phyloP scores from a whole-genome alignment of 2,113 vertebrate genomes.

The Felis chaus region DNA sequence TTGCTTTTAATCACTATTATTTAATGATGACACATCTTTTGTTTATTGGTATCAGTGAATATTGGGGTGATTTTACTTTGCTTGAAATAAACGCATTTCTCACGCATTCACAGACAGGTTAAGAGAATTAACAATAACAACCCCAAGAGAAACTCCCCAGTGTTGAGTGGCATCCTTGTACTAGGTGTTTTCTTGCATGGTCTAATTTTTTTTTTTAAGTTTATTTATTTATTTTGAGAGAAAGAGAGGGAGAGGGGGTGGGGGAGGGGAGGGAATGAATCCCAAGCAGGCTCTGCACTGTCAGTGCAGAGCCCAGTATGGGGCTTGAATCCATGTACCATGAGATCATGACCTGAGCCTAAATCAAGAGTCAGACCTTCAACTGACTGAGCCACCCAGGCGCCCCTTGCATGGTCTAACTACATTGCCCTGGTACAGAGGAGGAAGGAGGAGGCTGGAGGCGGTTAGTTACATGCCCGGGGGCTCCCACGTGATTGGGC shows the following conservation, averaged over 20 bases:
- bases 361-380: too few species aligned
- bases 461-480: not conserved
- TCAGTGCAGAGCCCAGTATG: too few species aligned
- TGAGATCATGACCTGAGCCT: too few species aligned
- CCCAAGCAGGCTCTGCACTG: too few species aligned
- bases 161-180: fast-evolving
- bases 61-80: not conserved
- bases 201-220: not conserved
- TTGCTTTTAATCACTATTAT: not conserved
- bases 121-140: not conserved
- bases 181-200: not conserved
- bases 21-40: not conserved
- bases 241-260: too few species aligned
- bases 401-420: not conserved
- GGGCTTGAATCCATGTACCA: too few species aligned
- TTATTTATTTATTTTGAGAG: too few species aligned
- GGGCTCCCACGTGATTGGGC: fast-evolving
- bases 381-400: too few species aligned
- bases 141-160: not conserved
- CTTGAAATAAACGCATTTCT: not conserved
- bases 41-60: not conserved
- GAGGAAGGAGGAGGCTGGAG: not conserved
- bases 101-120: too few species aligned
- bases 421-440: not conserved
- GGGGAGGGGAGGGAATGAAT: too few species aligned